Conservation (phyloP, 2,113 vertebrate species). For the Alexandromys fortis region DNA sequence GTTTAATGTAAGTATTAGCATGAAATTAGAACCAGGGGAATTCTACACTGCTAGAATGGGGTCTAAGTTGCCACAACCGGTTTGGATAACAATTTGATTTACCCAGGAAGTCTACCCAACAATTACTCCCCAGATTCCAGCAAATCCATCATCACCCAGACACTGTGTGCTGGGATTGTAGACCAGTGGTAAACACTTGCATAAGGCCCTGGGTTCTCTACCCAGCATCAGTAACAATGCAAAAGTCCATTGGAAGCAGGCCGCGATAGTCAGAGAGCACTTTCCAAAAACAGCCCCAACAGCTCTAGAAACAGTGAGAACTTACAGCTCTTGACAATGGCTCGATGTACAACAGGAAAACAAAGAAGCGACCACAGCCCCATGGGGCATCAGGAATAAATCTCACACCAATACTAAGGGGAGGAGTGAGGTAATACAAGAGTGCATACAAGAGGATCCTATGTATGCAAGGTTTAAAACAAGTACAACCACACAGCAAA, state of each 20-base stretch:
- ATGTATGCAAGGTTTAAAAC: slow-evolving; percentile 21
- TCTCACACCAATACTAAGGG: background rate
- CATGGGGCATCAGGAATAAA: background rate
- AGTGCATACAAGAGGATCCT: background rate
- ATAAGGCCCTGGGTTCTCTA: background rate
- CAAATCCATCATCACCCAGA: background rate
- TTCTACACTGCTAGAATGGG: background rate
- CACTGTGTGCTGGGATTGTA: background rate
- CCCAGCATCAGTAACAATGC: background rate
- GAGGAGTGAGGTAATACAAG: background rate
- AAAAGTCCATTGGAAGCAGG: background rate
- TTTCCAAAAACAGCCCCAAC: background rate
- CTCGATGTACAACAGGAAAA: background rate
- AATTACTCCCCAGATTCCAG: background rate
- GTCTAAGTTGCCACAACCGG: background rate
- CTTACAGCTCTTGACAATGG: background rate
- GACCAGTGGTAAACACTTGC: background rate
- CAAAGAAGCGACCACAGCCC: background rate
- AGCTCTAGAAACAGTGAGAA: background rate
- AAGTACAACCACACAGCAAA: slow-evolving; percentile 20
- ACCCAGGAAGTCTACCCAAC: background rate
- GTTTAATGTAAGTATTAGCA: background rate
- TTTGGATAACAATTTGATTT: background rate
- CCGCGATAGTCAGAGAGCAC: background rate
- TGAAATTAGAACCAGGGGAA: slow-evolving; percentile 1